Base-by-base conservation (phyloP, 2,797 vertebrate genomes). In the Toxotes lorentzi region DNA sequence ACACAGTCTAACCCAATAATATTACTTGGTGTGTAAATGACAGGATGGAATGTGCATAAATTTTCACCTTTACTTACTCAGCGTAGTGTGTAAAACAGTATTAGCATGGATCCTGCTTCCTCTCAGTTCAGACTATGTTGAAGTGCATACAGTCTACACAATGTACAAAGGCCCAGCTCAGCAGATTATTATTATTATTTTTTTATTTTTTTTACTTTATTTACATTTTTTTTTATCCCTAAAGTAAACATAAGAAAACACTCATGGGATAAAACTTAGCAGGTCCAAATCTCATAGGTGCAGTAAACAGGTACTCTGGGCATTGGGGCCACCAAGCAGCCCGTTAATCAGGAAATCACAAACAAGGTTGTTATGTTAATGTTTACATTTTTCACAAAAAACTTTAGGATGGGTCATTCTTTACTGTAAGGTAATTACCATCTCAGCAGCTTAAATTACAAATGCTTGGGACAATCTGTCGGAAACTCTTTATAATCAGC, bases 61-160 rank as follows among this genome's bases (percentile, higher is more conserved):
- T 68, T 76, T 48, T 76, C 79, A 73, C 67, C 70, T 78, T 56
- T 24, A 24, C 68, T 58, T 7, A 51, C 50, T 68, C 38, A 61
- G 67, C 47, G 45, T 16, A n/a, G 61, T 45, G 43, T 61, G 32
- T 43, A 24, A 38, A 19, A 47, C 38, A 27, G 17, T 47, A 12
- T 62, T 30, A 34, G 47, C 17, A 11, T 63, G 50, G 58, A 19
- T 64, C 30, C 38, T 64, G 58, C 12, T 48, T 57, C 63, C 24
- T 17, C 51, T 13, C 23, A 51, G 5, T 27, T 32, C 32, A 34
- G 35, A 65, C 27, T 38, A 12, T 19, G 41, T 5, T 35, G 24
- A 54, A 21, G 14, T 34, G 41, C 16, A 41, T 6, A 19, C 19
- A 59, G 21, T n/a, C 41, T 40, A 5, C 23, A 40, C 23, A 11